These are phyloP conservation scores for Bombus pyrosoma DNA, from an alignment of 1,140 invertebrate genomes.

Conservation along the genomic window DNA sequence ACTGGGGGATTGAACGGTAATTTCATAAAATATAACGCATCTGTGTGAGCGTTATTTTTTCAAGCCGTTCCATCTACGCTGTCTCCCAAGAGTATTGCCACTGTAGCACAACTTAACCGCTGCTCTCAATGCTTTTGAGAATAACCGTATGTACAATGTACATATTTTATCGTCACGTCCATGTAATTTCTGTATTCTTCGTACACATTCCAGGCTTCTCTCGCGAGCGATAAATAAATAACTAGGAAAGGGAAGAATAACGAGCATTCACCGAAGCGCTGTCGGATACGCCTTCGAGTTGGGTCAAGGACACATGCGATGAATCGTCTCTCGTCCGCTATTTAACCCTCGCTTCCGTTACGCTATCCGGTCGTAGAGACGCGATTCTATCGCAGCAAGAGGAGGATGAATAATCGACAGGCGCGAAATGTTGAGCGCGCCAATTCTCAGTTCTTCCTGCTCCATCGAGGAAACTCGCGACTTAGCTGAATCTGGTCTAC, in stretches of 20 bases:
- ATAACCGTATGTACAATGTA: no score
- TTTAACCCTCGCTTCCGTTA: neutral
- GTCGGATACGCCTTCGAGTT: conserved; percentile 34
- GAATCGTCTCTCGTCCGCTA: neutral
- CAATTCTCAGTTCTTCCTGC: neutral
- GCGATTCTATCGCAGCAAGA: neutral
- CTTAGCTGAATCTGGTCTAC: no score
- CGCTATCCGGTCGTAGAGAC: neutral
- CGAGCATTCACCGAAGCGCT: conserved; percentile 24
- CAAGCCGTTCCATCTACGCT: no score
- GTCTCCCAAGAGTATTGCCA: no score
- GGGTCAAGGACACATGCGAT: conserved; percentile 56
- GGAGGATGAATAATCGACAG: neutral
- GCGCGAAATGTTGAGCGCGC: neutral
- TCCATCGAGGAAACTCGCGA: no score
- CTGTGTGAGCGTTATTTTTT: no score
- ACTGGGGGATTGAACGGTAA: no score
- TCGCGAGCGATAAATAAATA: neutral
- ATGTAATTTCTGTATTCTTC: neutral
- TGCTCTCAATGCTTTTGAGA: no score
- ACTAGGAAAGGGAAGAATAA: neutral
- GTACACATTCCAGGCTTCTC: neutral
- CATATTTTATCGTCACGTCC: neutral
- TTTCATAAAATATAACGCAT: no score
- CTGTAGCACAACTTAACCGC: no score